These are phyloP conservation scores for Siphamia tubifer DNA, from an alignment of 2,113 vertebrate genomes.

Conservation along the genomic window DNA sequence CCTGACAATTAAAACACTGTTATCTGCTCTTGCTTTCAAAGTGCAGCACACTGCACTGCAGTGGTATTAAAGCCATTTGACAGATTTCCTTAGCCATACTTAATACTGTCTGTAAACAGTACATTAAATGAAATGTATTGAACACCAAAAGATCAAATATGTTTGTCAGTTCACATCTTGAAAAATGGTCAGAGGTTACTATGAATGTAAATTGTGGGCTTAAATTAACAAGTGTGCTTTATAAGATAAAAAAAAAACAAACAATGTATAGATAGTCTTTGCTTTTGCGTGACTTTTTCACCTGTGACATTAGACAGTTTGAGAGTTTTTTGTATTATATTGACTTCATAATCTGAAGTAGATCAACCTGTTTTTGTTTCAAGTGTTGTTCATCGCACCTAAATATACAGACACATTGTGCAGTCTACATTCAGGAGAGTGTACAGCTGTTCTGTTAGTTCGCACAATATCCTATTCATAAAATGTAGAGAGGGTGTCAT, in stretches of 20 bases:
- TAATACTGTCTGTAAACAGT: constrained; percentile 23
- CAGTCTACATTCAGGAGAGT: constrained; percentile 13
- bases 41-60: constrained; percentile 49
- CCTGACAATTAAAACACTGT: constrained; percentile 29
- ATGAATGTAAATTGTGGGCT: constrained; percentile 52
- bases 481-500: not conserved
- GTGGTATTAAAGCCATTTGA: constrained; percentile 64
- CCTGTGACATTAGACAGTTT: not conserved
- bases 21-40: constrained; percentile 42
- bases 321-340: constrained; percentile 25
- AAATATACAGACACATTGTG: not conserved
- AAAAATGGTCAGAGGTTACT: constrained; percentile 14
- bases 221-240: constrained; percentile 23
- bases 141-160: constrained; percentile 12
- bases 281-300: not conserved
- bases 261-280: not conserved
- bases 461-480: not conserved
- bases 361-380: not conserved
- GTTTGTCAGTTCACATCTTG: not conserved
- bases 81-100: constrained; percentile 53
- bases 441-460: constrained; percentile 3
- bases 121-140: not conserved
- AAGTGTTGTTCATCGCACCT: not conserved
- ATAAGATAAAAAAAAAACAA: constrained; percentile 4
- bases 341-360: constrained; percentile 14